Percentiles rank a stretch among this genome's conserved stretches.
Evolutionary conservation across 2,888 invertebrate genomes (phyloP).

Genomic region (Leuctra nigra): DNA sequence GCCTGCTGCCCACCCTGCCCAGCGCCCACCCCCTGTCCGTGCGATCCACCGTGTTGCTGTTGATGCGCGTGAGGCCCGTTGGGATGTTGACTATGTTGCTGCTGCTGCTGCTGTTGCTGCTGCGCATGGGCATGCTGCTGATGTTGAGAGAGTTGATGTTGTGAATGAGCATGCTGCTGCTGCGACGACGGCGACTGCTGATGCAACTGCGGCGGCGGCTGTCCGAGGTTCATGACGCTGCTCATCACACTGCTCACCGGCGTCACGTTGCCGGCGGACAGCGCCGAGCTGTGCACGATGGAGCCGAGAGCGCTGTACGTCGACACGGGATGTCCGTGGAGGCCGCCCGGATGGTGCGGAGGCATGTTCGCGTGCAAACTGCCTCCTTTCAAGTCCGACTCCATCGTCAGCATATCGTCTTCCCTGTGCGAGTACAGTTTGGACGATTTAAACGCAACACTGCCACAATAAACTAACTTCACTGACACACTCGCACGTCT

Average conservation of each 20-base stretch:
- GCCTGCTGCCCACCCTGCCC: conserved; percentile 24
- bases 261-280: conserved; percentile 36
- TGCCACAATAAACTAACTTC: background rate
- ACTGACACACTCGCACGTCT: background rate
- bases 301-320: conserved; percentile 68
- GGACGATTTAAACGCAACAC: conserved; percentile 51
- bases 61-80: conserved; percentile 54
- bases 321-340: conserved; percentile 44
- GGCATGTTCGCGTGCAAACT: conserved; percentile 81
- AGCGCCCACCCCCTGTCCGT: conserved; percentile 28
- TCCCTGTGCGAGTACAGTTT: conserved; percentile 80
- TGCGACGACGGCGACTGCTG: conserved; percentile 53
- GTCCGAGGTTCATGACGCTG: conserved; percentile 58
- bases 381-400: conserved; percentile 85
- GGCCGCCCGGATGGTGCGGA: conserved; percentile 52
- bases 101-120: conserved; percentile 37
- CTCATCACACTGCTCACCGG: conserved; percentile 39
- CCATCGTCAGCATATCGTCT: conserved; percentile 86
- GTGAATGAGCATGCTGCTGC: conserved; percentile 44
- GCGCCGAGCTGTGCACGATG: conserved; percentile 40
- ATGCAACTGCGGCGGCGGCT: conserved; percentile 43
- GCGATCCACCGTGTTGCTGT: conserved; percentile 58
- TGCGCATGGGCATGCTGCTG: conserved; percentile 40
- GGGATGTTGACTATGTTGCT: conserved; percentile 36
- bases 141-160: conserved; percentile 40